Evolutionary conservation across 2,113 vertebrate species (phyloP).

Genomic region (Polypterus bichir): DNA sequence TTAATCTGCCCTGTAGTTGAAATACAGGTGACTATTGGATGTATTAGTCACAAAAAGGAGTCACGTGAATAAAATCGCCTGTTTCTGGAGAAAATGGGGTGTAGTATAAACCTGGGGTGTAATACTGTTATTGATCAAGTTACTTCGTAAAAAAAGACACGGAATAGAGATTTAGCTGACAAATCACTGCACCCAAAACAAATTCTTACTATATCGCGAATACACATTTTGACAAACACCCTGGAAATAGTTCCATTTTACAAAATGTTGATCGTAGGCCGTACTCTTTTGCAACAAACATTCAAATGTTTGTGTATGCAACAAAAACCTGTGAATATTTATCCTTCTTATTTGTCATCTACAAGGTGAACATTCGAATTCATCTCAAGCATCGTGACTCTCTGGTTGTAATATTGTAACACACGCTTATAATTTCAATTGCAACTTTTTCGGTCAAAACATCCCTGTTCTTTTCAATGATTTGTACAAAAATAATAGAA

Average conservation of each 20-base stretch:
- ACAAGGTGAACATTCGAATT: slow-evolving; percentile 68
- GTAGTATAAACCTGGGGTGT: slow-evolving; percentile 94
- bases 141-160: slow-evolving; percentile 98
- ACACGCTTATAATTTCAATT: slow-evolving; percentile 65
- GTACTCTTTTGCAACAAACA: slow-evolving; percentile 68
- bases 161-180: slow-evolving; percentile 80
- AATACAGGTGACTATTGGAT: slow-evolving; percentile 51
- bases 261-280: slow-evolving; percentile 71
- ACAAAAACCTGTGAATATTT: slow-evolving; percentile 59
- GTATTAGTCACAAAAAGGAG: slow-evolving; percentile 54
- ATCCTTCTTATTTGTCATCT: slow-evolving; percentile 67
- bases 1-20: not conserved
- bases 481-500: slow-evolving; percentile 66
- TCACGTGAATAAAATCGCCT: slow-evolving; percentile 72
- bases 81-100: slow-evolving; percentile 81
- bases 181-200: slow-evolving; percentile 92
- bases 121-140: slow-evolving; percentile 96
- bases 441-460: slow-evolving; percentile 75
- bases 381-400: slow-evolving; percentile 53
- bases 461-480: slow-evolving; percentile 70
- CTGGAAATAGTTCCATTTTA: slow-evolving; percentile 53
- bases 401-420: slow-evolving; percentile 61
- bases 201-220: slow-evolving; percentile 87
- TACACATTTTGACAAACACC: slow-evolving; percentile 49
- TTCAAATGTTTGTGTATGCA: slow-evolving; percentile 65